Base-by-base conservation (phyloP, 2,797 vertebrate species). In the Chiropotes sagulatus region DNA sequence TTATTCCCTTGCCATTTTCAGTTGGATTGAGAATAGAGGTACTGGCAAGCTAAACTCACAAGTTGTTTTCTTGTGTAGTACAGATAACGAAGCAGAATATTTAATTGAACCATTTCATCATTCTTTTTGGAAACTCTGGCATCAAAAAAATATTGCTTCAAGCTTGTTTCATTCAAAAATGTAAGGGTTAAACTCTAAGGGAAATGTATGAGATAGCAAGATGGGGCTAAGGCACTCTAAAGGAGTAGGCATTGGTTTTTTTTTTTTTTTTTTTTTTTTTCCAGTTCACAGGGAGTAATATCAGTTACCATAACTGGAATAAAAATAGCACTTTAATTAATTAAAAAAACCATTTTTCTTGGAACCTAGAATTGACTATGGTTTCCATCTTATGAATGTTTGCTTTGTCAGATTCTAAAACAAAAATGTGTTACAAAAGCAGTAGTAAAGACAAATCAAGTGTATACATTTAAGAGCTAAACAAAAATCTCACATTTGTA, bases 361-460 rank as follows among this genome's bases (percentile, higher is more conserved):
- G 39, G 41, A 92, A 64, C 7, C 5, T 72, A 41, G 30, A 94
- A 72, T n/a, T 92, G n/a, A 84, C 50, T 11, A n/a, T 88, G 8
- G 30, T 84, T 36, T 95, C 13, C 7, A 67, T 80, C 7, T 93
- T 88, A 76, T 39, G 54, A 70, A 39, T 82, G 8, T 58, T 88
- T 70, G 44, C 67, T 90, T 87, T 36, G 5, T 88, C 61, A 41
- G 10, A 93, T 39, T 94, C 58, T 90, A 90, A 90, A 87, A 20
- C 24, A 90, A 97, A 81, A 86, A 20, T 58, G 64, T 75, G 7
- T 80, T 73, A 39, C 19, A 76, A 95, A 87, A 87, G 7, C 11
- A 78, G 33, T 87, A 92, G 28, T 61, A 54, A 94, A 90, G 10
- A 50, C 58, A 94, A 96, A 50, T 94, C 50, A 94, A 81, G 52